Percentiles rank a stretch among this genome's conserved stretches.
Conservation (phyloP, 2,888 invertebrate genomes). For the Trachelus troglodyta region DNA sequence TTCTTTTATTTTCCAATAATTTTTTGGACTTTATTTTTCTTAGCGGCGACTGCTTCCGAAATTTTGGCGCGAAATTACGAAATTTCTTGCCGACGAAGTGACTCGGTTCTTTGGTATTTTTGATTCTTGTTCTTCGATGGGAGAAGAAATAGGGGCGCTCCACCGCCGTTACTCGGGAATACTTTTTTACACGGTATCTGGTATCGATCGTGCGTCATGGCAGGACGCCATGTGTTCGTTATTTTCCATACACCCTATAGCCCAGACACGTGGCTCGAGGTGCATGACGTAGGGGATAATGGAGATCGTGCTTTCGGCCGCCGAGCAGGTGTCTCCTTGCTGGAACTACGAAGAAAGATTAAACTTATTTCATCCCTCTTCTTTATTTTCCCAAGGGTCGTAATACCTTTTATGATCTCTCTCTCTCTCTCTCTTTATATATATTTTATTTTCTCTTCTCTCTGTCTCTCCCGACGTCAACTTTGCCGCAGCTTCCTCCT, state of each 20-base stretch:
- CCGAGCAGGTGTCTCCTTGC: background rate
- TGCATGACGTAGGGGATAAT: background rate
- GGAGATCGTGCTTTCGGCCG: background rate
- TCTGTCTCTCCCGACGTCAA: background rate
- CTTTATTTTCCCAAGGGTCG: no score
- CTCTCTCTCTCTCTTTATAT: background rate
- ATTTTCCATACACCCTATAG: slow-evolving; percentile 34
- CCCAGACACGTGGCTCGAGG: background rate
- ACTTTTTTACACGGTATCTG: slow-evolving; percentile 3
- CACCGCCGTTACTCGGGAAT: background rate
- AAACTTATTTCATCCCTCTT: no score
- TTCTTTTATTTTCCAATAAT: no score
- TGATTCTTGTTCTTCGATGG: background rate
- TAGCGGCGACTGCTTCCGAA: no score
- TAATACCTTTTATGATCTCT: background rate
- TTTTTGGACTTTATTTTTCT: no score
- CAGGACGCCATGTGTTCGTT: slow-evolving; percentile 23
- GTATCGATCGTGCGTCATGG: slow-evolving; percentile 15
- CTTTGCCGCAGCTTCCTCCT: no score
- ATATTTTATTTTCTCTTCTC: background rate
- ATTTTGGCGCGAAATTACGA: no score
- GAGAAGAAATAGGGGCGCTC: background rate
- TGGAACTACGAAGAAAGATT: no score
- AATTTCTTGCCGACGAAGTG: no score
- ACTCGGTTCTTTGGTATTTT: background rate